Conservation (phyloP, 2,888 invertebrate species). For the Hirtodrosophila trivittata region DNA sequence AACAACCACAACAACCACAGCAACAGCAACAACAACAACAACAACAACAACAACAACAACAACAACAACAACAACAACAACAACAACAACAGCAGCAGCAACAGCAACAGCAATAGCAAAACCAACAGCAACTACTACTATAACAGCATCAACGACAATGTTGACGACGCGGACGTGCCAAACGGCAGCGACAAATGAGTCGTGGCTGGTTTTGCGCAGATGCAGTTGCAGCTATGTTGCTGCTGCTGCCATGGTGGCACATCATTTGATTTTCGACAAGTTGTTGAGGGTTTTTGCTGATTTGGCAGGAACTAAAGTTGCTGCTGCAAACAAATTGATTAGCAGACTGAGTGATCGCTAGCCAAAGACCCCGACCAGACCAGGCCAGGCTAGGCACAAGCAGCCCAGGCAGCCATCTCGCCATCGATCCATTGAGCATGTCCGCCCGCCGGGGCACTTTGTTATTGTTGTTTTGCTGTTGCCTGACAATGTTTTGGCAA, state of each 20-base stretch:
- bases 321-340: conserved; percentile 70
- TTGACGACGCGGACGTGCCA: conserved; percentile 74
- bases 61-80: conserved; percentile 9
- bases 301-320: conserved; percentile 56
- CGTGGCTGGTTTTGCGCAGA: conserved; percentile 58
- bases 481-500: conserved; percentile 61
- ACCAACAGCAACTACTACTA: conserved; percentile 9
- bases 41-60: conserved; percentile 21
- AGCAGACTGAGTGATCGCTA: conserved; percentile 65
- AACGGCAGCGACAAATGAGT: conserved; percentile 73
- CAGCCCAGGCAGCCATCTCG: conserved; percentile 4
- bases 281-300: conserved; percentile 78
- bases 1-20: conserved; percentile 23
- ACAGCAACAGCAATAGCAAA: conserved; percentile 1
- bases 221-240: conserved; percentile 16
- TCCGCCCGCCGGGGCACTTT: conserved; percentile 58
- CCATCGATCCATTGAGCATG: conserved; percentile 52
- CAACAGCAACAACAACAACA: conserved; percentile 15
- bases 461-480: conserved; percentile 32
- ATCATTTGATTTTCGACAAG: conserved; percentile 78
- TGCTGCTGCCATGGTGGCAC: conserved; percentile 66
- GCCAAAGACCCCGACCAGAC: conserved; percentile 6
- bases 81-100: conserved; percentile 25
- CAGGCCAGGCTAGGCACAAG: background rate
- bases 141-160: conserved; percentile 22